phyloP scores from a whole-genome alignment of 2,113 vertebrate species.

The Saguinus midas region DNA sequence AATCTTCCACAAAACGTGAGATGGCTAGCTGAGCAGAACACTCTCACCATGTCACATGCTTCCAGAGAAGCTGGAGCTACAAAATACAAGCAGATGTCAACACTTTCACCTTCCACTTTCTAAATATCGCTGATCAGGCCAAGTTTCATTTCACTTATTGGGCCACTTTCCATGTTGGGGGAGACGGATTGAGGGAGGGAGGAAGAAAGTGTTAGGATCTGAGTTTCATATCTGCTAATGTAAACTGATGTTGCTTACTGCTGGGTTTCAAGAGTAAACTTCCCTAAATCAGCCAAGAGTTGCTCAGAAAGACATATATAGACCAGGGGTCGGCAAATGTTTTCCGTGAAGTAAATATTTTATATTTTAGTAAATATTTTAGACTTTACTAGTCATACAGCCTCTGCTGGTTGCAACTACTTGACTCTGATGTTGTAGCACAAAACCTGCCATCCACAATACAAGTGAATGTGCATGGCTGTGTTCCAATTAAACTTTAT shows the following conservation, averaged over 20 bases:
- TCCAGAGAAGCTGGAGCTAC: slow-evolving; percentile 36
- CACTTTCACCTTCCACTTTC: slow-evolving; percentile 82
- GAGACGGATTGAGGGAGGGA: slow-evolving; percentile 51
- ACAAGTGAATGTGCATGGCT: not conserved
- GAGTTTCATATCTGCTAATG: slow-evolving; percentile 80
- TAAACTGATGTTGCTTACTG: slow-evolving; percentile 64
- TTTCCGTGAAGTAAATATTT: slow-evolving; percentile 24
- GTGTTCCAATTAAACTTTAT: slow-evolving; percentile 38
- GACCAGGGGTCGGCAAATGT: not conserved
- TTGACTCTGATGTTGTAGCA: not conserved
- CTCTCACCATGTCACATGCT: slow-evolving; percentile 65
- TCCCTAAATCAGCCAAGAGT: slow-evolving; percentile 58
- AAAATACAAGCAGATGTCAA: slow-evolving; percentile 75
- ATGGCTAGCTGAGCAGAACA: not conserved
- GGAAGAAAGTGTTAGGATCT: slow-evolving; percentile 70
- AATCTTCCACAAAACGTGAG: slow-evolving; percentile 22
- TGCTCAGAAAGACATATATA: not conserved
- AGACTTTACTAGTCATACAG: not conserved
- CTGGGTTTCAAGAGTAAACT: slow-evolving; percentile 69
- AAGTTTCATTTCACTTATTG: slow-evolving; percentile 80
- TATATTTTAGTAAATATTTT: not conserved
- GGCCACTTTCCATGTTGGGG: slow-evolving; percentile 71
- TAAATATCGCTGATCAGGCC: slow-evolving; percentile 74
- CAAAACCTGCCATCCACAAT: not conserved
- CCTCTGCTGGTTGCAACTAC: not conserved